Base-by-base conservation (phyloP, 2,888 invertebrate species). In the Leptinotarsa juncta region DNA sequence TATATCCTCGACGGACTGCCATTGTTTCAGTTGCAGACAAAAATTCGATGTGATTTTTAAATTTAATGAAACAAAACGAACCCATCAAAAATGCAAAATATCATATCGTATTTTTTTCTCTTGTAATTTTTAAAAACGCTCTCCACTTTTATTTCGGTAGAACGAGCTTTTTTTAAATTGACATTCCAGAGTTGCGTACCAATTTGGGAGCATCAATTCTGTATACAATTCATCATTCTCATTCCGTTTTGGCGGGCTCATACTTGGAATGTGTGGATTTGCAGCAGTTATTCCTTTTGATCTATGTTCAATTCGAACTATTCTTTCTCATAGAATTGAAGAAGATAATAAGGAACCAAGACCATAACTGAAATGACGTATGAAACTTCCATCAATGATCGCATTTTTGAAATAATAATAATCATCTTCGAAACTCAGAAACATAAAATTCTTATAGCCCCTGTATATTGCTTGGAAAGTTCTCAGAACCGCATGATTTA, bases 31-130 rank as follows among this genome's bases (percentile, higher is more conserved):
- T 83, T 83, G 85, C 85, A 85, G 86, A 86, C 85, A 85, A 86
- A 87, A 87, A 86, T 86, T 86, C 86, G 86, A 86, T 87, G 86
- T 85, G 86, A 87, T 87, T 88, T 85, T 87, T 87, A 86, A 87
- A 88, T 87, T 87, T 87, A 87, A 87, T 87, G 87, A 87, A 87
- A 88, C 85, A 84, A 85, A 85, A 85, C 85, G 84, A 83, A 83
- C 80, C 84, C 84, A 84, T 87, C 87, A 87, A 86, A 87, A 86
- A 86, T 87, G 87, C 85, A 86, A 86, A 87, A 85, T 86, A 86
- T 85, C 85, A 83, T 85, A 81, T 85, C 85, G 83, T 82, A 84
- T 85, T 85, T 85, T 84, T 79, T 75, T 80, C 82, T 79, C 81
- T 81, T 83, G 83, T 83, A 83, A 83, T 84, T 84, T 84, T 78